A percentile compares a stretch with the other conserved stretches of the same genome.
Evolutionary conservation across 2,113 vertebrate species (phyloP).

Genomic region (Corythaixoides concolor): DNA sequence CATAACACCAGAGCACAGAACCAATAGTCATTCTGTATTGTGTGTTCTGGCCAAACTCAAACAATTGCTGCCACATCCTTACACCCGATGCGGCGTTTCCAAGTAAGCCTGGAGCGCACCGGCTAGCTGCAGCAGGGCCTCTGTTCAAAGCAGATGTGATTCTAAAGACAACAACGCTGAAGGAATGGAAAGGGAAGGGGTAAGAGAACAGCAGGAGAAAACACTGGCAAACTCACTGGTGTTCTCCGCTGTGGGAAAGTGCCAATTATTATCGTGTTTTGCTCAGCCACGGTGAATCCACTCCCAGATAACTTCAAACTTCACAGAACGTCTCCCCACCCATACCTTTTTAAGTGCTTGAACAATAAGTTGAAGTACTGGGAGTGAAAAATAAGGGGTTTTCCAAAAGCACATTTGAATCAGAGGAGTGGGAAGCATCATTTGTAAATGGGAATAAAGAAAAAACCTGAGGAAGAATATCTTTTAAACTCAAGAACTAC

Average conservation of each 20-base stretch:
- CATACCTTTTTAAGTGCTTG: not conserved
- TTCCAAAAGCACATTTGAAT: not conserved
- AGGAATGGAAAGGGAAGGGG: not conserved
- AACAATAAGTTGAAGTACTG: not conserved
- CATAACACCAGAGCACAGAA: not conserved
- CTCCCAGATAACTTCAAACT: not conserved
- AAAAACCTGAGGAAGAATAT: not conserved
- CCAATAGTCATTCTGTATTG: rapidly evolving
- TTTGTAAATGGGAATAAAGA: not conserved
- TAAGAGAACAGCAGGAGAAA: not conserved
- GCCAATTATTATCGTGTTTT: not conserved
- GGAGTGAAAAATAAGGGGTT: not conserved
- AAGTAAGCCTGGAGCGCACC: rapidly evolving
- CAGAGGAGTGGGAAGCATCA: not conserved
- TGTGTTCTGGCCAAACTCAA: not conserved
- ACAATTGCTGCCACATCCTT: rapidly evolving
- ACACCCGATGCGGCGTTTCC: rapidly evolving
- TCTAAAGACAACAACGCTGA: not conserved
- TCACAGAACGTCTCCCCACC: not conserved
- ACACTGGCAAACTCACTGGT: rapidly evolving
- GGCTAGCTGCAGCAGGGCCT: not conserved
- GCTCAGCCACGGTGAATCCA: not conserved
- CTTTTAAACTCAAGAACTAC: not conserved
- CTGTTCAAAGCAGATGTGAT: rapidly evolving
- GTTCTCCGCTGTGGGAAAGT: not conserved